Conservation (phyloP, 2,888 invertebrate species). For the Tetropium fuscum region DNA sequence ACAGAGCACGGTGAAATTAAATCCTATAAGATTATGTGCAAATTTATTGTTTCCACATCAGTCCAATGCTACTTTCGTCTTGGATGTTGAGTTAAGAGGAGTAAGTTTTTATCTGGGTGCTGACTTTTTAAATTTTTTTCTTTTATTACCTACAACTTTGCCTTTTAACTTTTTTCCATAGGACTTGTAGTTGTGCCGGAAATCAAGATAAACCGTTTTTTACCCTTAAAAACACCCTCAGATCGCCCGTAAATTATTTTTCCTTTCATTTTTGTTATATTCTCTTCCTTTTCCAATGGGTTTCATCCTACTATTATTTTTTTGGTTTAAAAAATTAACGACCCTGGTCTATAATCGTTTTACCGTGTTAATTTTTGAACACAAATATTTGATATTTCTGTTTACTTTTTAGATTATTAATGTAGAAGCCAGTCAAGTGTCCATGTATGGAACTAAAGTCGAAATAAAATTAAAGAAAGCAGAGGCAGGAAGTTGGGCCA, state of each 20-base stretch:
- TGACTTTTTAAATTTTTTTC: conserved; percentile 51
- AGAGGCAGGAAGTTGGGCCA: conserved; percentile 86
- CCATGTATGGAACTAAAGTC: conserved; percentile 90
- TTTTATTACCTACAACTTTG: background rate
- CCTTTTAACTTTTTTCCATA: too few species aligned
- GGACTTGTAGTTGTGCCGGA: too few species aligned
- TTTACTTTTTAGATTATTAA: conserved; percentile 77
- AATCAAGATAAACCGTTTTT: too few species aligned
- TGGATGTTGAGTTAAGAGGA: conserved; percentile 85
- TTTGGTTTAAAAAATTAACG: too few species aligned
- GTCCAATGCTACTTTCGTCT: conserved; percentile 75
- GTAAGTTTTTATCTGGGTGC: conserved; percentile 77
- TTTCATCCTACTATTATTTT: too few species aligned
- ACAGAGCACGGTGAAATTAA: conserved; percentile 81
- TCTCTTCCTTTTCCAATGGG: too few species aligned
- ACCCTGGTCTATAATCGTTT: too few species aligned
- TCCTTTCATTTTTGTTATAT: too few species aligned
- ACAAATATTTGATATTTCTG: too few species aligned
- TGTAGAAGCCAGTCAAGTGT: conserved; percentile 77
- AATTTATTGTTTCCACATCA: conserved; percentile 84
- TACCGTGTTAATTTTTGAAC: too few species aligned
- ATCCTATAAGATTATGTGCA: conserved; percentile 83
- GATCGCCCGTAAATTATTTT: too few species aligned
- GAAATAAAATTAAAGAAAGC: conserved; percentile 92
- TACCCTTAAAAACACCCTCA: too few species aligned